Base-by-base conservation (phyloP, 2,113 vertebrate genomes). In the Taxidea taxus region DNA sequence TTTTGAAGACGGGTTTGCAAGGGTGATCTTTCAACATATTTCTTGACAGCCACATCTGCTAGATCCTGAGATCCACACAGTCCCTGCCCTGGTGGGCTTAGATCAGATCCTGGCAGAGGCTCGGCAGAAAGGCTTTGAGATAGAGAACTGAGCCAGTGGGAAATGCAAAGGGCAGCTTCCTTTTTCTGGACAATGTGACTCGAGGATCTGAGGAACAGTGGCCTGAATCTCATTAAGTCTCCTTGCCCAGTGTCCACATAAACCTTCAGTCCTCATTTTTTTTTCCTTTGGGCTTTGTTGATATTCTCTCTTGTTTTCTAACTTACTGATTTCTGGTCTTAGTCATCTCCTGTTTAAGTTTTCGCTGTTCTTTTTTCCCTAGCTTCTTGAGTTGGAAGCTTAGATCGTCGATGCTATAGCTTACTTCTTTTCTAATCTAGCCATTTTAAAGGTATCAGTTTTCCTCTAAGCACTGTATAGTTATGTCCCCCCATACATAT, bases 11-110 rank as follows among this genome's bases (percentile, higher is more conserved):
- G 80, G 94, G 81, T 74, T 87, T 75, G 60, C 81, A 25, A 97
- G 42, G 54, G 93, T 91, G 58, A 91, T 92, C 3, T 11, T 96
- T 95, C 56, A 87, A 80, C 44, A 42, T 37, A 31, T 97, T 96
- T 98, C 97, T 97, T 97, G 77, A 93, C 62, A 83, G 89, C 62
- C 11, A 15, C 14, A 31, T 62, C 29, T 70, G 83, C 70, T 60
- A 44, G 93, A 86, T 39, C 27, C 42, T 34, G 62, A 74, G 87
- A 56, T 11, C 6, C 66, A 23, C n/a, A 77, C 13, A 51, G 47
- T 51, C 44, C 31, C 70, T 93, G 39, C 16, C 15, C n/a, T 47
- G 34, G 6, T 23, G 21, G 83, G 27, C 56, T 93, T 16, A 78
- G 66, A 51, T 66, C 29, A 72, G 66, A 51, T 66, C 37, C 58